phyloP scores from a whole-genome alignment of 1,140 invertebrate species.

The Metaphire vulgaris region DNA sequence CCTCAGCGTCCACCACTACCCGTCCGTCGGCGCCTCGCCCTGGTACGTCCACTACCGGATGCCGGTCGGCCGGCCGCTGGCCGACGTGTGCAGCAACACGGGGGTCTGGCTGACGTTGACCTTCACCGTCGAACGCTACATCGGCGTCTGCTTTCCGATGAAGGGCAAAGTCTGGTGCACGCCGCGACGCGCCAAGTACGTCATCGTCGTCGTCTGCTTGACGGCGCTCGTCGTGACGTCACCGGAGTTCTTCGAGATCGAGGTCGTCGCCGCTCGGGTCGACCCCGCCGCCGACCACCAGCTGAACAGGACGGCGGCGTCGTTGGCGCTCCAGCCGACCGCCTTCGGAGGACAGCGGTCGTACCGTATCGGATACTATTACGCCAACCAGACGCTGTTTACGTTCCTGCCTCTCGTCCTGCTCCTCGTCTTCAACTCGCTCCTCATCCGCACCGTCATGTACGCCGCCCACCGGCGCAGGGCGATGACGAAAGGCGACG shows the following conservation, averaged over 20 bases:
- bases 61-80: slow-evolving; percentile 58
- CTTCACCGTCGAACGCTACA: slow-evolving; percentile 71
- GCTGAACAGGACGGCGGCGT: slow-evolving; percentile 9
- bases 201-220: slow-evolving; percentile 59
- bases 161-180: slow-evolving; percentile 60
- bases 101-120: slow-evolving; percentile 69
- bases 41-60: background rate
- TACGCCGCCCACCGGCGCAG: slow-evolving; percentile 12
- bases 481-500: slow-evolving; percentile 17
- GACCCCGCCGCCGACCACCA: background rate
- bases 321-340: slow-evolving; percentile 18
- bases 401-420: slow-evolving; percentile 62
- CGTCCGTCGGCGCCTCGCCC: background rate
- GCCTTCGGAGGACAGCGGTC: slow-evolving; percentile 52
- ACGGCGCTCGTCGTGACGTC: slow-evolving; percentile 59
- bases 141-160: slow-evolving; percentile 70
- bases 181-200: slow-evolving; percentile 53
- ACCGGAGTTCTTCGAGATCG: slow-evolving; percentile 62
- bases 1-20: slow-evolving; percentile 60
- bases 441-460: slow-evolving; percentile 26
- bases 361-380: slow-evolving; percentile 61
- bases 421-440: slow-evolving; percentile 62
- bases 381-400: slow-evolving; percentile 56
- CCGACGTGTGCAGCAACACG: slow-evolving; percentile 62
- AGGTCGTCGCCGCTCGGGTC: background rate